phyloP scores from a whole-genome alignment of 2,888 invertebrate genomes.

The Heliconius charithonia region DNA sequence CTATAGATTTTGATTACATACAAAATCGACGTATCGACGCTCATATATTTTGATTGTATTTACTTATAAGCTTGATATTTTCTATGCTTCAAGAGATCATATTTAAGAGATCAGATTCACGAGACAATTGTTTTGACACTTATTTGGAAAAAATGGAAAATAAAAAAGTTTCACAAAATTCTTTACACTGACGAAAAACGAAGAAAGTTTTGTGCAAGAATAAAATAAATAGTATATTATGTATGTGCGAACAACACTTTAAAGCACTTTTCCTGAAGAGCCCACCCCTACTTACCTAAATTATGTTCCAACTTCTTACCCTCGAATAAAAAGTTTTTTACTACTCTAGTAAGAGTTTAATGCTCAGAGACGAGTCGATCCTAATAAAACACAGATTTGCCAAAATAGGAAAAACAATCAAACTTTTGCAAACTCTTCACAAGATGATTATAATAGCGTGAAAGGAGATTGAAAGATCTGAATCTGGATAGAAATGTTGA shows the following conservation, averaged over 20 bases:
- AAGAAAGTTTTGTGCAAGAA: not conserved
- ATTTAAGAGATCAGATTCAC: too few relatives aligned
- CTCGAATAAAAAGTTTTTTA: constrained; percentile 70
- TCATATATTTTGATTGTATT: too few relatives aligned
- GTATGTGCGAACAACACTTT: constrained; percentile 42
- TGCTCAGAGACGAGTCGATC: constrained; percentile 53
- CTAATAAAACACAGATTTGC: constrained; percentile 51
- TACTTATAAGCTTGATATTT: too few relatives aligned
- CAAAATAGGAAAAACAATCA: constrained; percentile 46
- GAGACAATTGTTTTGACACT: too few relatives aligned
- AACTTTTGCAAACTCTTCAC: constrained; percentile 36
- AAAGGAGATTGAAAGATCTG: constrained; percentile 9
- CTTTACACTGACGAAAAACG: not conserved
- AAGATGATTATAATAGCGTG: constrained; percentile 10
- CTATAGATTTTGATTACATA: too few relatives aligned
- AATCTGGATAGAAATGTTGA: constrained; percentile 8
- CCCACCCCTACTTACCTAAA: constrained; percentile 60
- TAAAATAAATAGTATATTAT: constrained; percentile 3
- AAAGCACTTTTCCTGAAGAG: constrained; percentile 49
- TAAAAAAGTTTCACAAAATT: too few relatives aligned
- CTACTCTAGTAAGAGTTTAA: constrained; percentile 70
- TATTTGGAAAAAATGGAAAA: too few relatives aligned
- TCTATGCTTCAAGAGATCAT: too few relatives aligned
- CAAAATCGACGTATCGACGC: too few relatives aligned
- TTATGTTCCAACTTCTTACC: constrained; percentile 67